These are phyloP conservation scores for Brachyhypopomus occidentalis DNA, from an alignment of 2,113 vertebrate genomes.

Conservation along the genomic window DNA sequence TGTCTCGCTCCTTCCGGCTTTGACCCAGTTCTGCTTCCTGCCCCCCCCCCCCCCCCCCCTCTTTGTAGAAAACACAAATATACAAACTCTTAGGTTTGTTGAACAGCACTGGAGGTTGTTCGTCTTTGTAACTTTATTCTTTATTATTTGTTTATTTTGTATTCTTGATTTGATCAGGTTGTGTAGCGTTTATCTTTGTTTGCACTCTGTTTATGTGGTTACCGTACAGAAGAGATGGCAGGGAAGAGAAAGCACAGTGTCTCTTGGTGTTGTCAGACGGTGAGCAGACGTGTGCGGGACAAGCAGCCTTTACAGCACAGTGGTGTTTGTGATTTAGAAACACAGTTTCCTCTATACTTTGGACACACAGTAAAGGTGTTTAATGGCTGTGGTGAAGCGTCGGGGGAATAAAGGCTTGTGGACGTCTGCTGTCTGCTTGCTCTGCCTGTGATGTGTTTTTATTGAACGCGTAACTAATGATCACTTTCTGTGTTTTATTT, in stretches of 20 bases:
- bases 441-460: neutral
- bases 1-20: too few relatives aligned
- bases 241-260: conserved; percentile 52
- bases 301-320: neutral
- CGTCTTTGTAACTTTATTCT: neutral
- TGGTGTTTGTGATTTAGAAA: conserved; percentile 29
- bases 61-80: neutral
- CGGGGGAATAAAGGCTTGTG: conserved; percentile 37
- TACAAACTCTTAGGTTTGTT: neutral
- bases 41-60: too few relatives aligned
- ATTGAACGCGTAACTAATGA: neutral
- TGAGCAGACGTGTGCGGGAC: neutral
- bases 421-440: conserved; percentile 7
- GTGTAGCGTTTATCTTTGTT: conserved; percentile 32
- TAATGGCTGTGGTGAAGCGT: conserved; percentile 25
- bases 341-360: conserved; percentile 16
- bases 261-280: neutral
- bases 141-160: conserved; percentile 20
- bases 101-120: neutral
- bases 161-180: conserved; percentile 6
- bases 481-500: neutral
- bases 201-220: conserved; percentile 46
- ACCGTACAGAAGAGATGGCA: conserved; percentile 31
- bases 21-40: too few relatives aligned
- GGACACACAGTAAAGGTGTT: conserved; percentile 20